These are phyloP conservation scores for Drosophila mercatorum DNA, from an alignment of 2,888 invertebrate genomes.

Conservation along the genomic window DNA sequence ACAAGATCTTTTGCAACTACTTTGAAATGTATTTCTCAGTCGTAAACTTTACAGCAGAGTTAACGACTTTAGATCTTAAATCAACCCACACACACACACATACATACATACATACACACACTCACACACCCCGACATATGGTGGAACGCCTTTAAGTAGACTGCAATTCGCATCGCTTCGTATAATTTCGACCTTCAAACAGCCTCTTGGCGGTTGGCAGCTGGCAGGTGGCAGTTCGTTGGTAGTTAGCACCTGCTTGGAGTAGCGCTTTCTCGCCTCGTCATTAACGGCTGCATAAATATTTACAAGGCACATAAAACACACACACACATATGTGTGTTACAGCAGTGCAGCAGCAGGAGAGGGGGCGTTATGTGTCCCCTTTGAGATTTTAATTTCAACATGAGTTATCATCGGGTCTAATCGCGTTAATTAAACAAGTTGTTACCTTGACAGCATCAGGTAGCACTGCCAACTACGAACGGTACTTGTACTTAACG, in stretches of 20 bases:
- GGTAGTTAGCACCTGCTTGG: slow-evolving; percentile 53
- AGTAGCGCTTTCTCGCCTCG: slow-evolving; percentile 51
- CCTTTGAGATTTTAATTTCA: slow-evolving; percentile 65
- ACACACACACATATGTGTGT: slow-evolving; percentile 18
- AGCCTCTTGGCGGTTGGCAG: slow-evolving; percentile 49
- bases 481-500: slow-evolving; percentile 4
- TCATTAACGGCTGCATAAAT: slow-evolving; percentile 78
- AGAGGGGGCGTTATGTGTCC: slow-evolving; percentile 8
- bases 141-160: slow-evolving; percentile 30
- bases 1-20: slow-evolving; percentile 8
- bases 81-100: slow-evolving; percentile 21
- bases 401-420: slow-evolving; percentile 69
- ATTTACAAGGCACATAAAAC: slow-evolving; percentile 74
- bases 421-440: slow-evolving; percentile 79
- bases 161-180: slow-evolving; percentile 46
- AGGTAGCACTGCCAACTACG: slow-evolving; percentile 7
- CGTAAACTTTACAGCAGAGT: slow-evolving; percentile 46
- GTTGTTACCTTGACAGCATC: slow-evolving; percentile 66
- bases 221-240: slow-evolving; percentile 48
- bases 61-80: slow-evolving; percentile 66
- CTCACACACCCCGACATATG: neutral
- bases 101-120: neutral
- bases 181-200: slow-evolving; percentile 56
- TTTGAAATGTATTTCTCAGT: slow-evolving; percentile 22
- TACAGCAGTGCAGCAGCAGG: slow-evolving; percentile 5